Percentiles rank a stretch among this genome's conserved stretches.
Evolutionary conservation across 2,797 vertebrate species (phyloP).

Genomic region (Pangasius macronema): DNA sequence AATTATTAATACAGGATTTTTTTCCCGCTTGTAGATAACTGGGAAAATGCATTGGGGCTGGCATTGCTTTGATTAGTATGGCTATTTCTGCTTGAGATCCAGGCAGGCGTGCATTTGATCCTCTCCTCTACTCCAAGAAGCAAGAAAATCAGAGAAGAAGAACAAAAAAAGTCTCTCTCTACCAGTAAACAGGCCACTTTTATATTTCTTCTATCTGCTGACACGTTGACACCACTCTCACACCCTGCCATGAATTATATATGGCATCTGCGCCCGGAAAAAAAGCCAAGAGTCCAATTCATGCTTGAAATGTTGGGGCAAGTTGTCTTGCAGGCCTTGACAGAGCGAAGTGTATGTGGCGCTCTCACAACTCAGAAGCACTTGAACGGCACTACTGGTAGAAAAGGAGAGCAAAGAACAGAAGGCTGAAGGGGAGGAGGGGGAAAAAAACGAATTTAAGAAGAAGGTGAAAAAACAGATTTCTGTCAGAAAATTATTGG

Average conservation of each 20-base stretch:
- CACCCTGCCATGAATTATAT: constrained; percentile 82
- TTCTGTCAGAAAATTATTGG: constrained; percentile 75
- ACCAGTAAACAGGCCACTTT: constrained; percentile 82
- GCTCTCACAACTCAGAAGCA: constrained; percentile 28
- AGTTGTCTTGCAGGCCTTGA: constrained; percentile 75
- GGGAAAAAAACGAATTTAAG: constrained; percentile 50
- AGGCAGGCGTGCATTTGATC: constrained; percentile 75
- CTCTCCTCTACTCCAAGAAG: constrained; percentile 57
- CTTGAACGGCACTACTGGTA: constrained; percentile 17
- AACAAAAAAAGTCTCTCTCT: constrained; percentile 66
- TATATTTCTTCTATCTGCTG: constrained; percentile 78
- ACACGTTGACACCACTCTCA: constrained; percentile 82
- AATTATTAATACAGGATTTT: constrained; percentile 75
- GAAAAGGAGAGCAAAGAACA: constrained; percentile 52
- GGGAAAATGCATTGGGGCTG: constrained; percentile 74
- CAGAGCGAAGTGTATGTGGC: constrained; percentile 69
- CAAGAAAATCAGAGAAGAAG: constrained; percentile 62
- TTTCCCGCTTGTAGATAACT: constrained; percentile 62
- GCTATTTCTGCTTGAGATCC: constrained; percentile 65
- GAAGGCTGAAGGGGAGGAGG: constrained; percentile 33
- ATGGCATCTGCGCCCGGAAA: constrained; percentile 71
- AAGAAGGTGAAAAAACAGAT: constrained; percentile 61
- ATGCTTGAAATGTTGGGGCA: constrained; percentile 80
- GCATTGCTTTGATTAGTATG: constrained; percentile 75
- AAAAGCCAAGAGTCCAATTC: constrained; percentile 79